phyloP scores from a whole-genome alignment of 2,888 invertebrate species.

The Prenolepis imparis region DNA sequence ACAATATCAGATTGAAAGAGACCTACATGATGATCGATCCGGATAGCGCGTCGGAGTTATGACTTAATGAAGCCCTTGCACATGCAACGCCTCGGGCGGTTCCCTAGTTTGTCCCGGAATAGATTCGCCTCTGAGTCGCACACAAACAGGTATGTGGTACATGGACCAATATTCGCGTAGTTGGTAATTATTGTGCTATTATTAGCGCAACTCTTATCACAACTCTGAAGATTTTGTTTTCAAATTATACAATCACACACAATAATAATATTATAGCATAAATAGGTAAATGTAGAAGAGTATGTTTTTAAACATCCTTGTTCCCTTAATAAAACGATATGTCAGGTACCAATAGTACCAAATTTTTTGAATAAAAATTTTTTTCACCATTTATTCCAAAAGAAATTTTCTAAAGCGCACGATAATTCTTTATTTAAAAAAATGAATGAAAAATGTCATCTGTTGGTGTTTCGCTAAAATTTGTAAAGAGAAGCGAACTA shows the following conservation, averaged over 20 bases:
- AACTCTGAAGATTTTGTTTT: neutral
- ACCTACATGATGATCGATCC: constrained; percentile 30
- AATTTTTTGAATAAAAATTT: neutral
- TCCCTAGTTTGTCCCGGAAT: constrained; percentile 41
- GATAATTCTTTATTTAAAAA: neutral
- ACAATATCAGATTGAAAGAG: constrained; percentile 31
- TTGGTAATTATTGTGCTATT: constrained; percentile 46
- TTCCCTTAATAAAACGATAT: neutral
- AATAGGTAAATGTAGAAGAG: no score
- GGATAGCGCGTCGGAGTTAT: constrained; percentile 18
- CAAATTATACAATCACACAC: neutral
- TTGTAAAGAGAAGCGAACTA: neutral
- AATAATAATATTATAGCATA: neutral
- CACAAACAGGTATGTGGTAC: constrained; percentile 19
- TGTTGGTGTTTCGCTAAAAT: neutral
- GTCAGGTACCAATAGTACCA: neutral
- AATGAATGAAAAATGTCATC: neutral
- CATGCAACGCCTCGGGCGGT: constrained; percentile 38
- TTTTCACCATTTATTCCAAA: neutral
- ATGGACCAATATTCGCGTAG: constrained; percentile 22
- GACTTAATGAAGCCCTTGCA: constrained; percentile 41
- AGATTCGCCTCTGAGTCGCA: constrained; percentile 30
- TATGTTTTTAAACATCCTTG: neutral
- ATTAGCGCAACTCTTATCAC: constrained; percentile 22
- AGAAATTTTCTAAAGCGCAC: neutral